Base-by-base conservation (phyloP, 2,797 vertebrate species). In the Epinephelus coioides region DNA sequence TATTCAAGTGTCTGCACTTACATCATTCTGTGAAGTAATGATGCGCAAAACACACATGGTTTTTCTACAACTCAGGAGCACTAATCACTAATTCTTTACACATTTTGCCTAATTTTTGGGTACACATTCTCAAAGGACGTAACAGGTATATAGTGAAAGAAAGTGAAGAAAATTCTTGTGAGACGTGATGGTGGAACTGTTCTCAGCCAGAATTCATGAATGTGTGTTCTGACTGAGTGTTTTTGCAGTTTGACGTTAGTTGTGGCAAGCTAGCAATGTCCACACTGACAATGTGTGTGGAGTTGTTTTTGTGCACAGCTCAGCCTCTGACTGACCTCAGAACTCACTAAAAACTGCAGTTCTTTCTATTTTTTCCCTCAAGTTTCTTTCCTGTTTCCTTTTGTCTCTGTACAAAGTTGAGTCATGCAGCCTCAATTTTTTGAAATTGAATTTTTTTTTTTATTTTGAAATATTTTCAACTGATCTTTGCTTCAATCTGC, bases 321-420 rank as follows among this genome's bases (percentile, higher is more conserved):
- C 23, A 56, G 50, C 59, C 47, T 46, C 73, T 25, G 38, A 62
- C 27, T 62, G 18, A 68, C 43, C 57, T 54, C 50, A 46, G 8
- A 27, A 23, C 9, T 43, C 40, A 43, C 40, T 43, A 43, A 43
- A 43, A 49, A 54, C 43, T n/a, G 14, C 3, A 17, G 10, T 10
- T 57, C 23, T 43, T 25, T 40, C 18, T 30, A 23, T 6, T 23
- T 43, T 61, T 9, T 9, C 5, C 9, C 54, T 40, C 17, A 50
- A 13, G 14, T 57, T 57, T 17, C 4, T 43, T 9, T 60, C 7
- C 2, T 23, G 14, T 43, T 19, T 23, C 3, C 19, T 44, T 18
- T 40, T 10, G 21, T 19, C n/a, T 60, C 47, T 43, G 46, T 17
- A 30, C 14, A 15, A 13, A 53, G 53, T 18, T 43, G 49, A 78